Evolutionary conservation across 2,888 invertebrate species (phyloP).

Genomic region (Agonopterix heracliana): DNA sequence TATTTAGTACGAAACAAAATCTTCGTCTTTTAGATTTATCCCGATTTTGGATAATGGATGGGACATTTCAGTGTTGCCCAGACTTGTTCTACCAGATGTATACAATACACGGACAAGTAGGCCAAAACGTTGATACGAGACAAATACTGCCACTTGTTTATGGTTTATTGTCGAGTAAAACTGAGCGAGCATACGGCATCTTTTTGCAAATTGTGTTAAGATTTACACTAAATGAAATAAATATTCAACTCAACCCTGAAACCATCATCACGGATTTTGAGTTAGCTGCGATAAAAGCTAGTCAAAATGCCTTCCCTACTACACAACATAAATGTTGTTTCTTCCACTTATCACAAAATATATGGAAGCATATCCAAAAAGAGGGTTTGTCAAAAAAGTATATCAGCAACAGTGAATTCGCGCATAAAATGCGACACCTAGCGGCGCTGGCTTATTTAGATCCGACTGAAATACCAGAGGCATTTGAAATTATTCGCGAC

Average conservation of each 20-base stretch:
- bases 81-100: conserved; percentile 1
- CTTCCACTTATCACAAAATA: conserved; percentile 4
- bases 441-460: conserved; percentile 6
- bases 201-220: conserved; percentile 3
- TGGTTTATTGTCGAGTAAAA: conserved; percentile 6
- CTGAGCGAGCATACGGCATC: conserved; percentile 1
- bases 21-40: background rate
- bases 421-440: conserved; percentile 5
- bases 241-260: background rate
- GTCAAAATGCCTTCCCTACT: conserved; percentile 1
- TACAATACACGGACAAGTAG: conserved; percentile 1
- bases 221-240: background rate
- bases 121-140: background rate
- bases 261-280: conserved; percentile 5
- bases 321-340: conserved; percentile 3
- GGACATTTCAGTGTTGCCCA: conserved; percentile 5
- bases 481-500: conserved; percentile 4
- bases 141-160: conserved; percentile 5
- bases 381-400: conserved; percentile 2
- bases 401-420: conserved; percentile 2
- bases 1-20: conserved; percentile 4
- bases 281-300: conserved; percentile 2
- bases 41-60: conserved; percentile 5
- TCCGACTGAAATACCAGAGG: conserved; percentile 4
- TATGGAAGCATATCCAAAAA: conserved; percentile 5